Base-by-base conservation (phyloP, 2,113 vertebrate species). In the Stomatorhinus ivindoensis region DNA sequence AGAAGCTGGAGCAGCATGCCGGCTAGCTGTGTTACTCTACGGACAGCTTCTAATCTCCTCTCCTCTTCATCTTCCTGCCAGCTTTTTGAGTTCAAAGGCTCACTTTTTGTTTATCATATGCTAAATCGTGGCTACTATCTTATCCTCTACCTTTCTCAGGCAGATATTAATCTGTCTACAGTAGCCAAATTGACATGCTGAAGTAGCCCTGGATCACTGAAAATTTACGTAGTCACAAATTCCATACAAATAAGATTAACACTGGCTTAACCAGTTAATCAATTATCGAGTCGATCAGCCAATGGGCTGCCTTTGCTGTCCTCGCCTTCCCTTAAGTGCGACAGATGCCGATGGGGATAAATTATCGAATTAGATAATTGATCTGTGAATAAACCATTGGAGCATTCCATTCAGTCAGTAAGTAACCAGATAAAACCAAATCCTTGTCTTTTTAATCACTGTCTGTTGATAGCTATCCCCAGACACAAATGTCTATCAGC, bases 251-350 rank as follows among this genome's bases (percentile, higher is more conserved):
- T 55, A 35, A 87, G 47, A 87, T 87, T 51, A 53, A 53, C 50
- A 53, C 48, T 87, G 85, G 31, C 85, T 53, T 87, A 87, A 87
- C 50, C 31, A 53, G 50, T 87, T 53, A 87, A 87, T 87, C 84
- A 47, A 86, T 86, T 86, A 27, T 24, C 8, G n/a, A 51, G 47
- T 87, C 31, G 27, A 87, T 55, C 44, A 47, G 82, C 39, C 42
- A 84, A 46, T 47, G 82, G 44, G 31, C 5, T 42, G 35, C 48
- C 27, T 7, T 50, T 55, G 13, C 11, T 53, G 85, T 53, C 31
- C 2, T 31, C 31, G 27, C 4, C 31, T 31, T 39, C 50, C 50
- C 17, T 53, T 53, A 53, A 51, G n/a, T 51, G 27, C 48, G n/a
- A 53, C 13, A 53, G 85, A 87, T 51, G 50, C 50, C 24, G 50